Base-by-base conservation (phyloP, 2,797 vertebrate species). In the Eleutherodactylus coqui region DNA sequence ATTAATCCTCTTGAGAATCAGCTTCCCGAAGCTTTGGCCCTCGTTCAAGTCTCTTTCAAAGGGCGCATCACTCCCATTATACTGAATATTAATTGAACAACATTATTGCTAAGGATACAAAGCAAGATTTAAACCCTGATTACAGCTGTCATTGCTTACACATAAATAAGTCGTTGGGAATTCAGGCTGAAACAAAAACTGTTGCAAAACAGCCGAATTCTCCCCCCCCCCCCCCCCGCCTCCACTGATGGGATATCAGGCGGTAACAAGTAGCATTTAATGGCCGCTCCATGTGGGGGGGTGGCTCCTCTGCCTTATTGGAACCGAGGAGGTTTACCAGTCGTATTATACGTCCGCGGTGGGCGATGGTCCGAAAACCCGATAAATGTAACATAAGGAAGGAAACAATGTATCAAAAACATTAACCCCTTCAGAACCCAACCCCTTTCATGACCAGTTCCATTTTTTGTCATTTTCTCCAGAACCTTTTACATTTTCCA, bases 1-100 rank as follows among this genome's bases (percentile, higher is more conserved):
- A 94, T 95, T 96, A 96, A 96, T 95, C 93, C 93, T 95, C 95
- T 94, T 70, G 92, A 93, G 94, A 96, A 94, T 94, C 92, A 92
- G 94, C 94, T 95, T 94, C 91, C 94, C 93, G 92, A 93, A 94
- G 94, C 94, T 91, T 89, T 95, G 95, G 93, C 93, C 89, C 92
- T 92, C 90, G 91, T 93, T 95, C 93, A 93, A 94, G 91, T 94
- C 91, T 91, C 92, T 93, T 94, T 93, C 93, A 93, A 92, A 94
- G 93, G 78, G 90, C 91, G 90, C 92, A 93, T 93, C 91, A 87
- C 91, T 94, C 92, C 92, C 91, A 93, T 95, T 95, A 94, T 94
- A 94, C 92, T 92, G 92, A 94, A 94, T 95, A 94, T 95, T 95
- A 94, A 95, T 93, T 94, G 93, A 94, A 93, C 90, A 92, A 93